These are phyloP conservation scores for Cettia cetti DNA, from an alignment of 2,113 vertebrate genomes.

Conservation along the genomic window DNA sequence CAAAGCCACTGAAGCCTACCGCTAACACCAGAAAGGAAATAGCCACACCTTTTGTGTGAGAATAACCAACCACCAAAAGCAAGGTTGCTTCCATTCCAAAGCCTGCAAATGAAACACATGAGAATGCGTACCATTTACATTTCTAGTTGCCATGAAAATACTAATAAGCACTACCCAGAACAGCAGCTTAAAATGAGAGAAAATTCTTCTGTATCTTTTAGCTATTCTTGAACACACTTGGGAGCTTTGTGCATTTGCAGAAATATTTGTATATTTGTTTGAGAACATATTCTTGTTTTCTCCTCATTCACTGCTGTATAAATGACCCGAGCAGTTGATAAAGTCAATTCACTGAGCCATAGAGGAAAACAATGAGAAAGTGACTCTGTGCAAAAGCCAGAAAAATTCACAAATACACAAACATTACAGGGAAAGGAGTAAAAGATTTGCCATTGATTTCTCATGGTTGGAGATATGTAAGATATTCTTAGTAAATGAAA, in stretches of 20 bases:
- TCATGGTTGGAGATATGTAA: not conserved
- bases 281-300: not conserved
- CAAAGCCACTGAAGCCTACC: slow-evolving; percentile 97
- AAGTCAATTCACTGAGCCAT: not conserved
- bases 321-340: not conserved
- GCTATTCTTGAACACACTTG: not conserved
- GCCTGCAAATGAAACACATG: slow-evolving; percentile 71
- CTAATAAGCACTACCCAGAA: not conserved
- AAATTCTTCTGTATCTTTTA: not conserved
- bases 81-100: slow-evolving; percentile 98
- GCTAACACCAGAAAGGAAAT: slow-evolving; percentile 95
- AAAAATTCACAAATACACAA: not conserved
- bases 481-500: not conserved
- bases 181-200: not conserved
- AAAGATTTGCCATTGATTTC: not conserved
- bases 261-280: not conserved
- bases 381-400: not conserved
- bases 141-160: not conserved
- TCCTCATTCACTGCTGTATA: not conserved
- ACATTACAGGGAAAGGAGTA: not conserved
- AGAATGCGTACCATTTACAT: not conserved
- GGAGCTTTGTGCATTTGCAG: not conserved
- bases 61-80: slow-evolving; percentile 93
- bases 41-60: slow-evolving; percentile 90
- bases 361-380: not conserved